Percentiles rank a stretch among this genome's conserved stretches.
These are phyloP conservation scores for Apamea sordens DNA, from an alignment of 2,888 invertebrate species.

Conservation along the genomic window DNA sequence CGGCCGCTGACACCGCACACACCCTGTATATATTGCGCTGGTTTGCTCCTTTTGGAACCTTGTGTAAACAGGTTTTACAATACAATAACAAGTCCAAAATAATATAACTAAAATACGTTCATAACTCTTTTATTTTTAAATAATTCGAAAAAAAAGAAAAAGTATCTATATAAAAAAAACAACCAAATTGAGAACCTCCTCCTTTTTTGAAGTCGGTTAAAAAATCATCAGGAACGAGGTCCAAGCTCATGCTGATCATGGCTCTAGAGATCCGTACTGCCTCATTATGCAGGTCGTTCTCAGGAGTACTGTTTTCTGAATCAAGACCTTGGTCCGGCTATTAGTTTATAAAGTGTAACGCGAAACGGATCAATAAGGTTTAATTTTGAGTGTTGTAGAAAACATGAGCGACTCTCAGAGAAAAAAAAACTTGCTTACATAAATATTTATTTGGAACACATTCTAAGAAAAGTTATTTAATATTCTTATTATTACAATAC, in stretches of 20 bases:
- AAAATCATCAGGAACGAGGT: background rate
- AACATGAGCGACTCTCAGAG: background rate
- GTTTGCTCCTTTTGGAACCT: slow-evolving; percentile 40
- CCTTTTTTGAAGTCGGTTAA: no score
- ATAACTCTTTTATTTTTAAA: background rate
- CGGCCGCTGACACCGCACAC: slow-evolving; percentile 68
- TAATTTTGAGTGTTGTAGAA: background rate
- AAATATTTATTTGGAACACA: background rate
- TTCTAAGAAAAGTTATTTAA: background rate
- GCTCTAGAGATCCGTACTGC: background rate
- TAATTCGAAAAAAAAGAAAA: background rate
- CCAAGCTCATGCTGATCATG: background rate
- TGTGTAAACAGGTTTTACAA: background rate
- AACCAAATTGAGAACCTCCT: no score
- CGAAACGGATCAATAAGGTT: background rate
- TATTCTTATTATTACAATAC: background rate
- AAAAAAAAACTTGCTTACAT: background rate
- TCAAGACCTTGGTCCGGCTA: background rate
- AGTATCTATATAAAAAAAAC: no score
- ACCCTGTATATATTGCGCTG: slow-evolving; percentile 63
- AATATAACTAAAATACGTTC: background rate
- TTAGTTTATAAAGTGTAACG: background rate
- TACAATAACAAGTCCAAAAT: background rate
- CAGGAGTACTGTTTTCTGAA: background rate
- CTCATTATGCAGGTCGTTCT: no score